Percentiles rank a stretch among this genome's conserved stretches.
These are phyloP conservation scores for Drosophila antonietae DNA, from an alignment of 2,888 invertebrate species.

Conservation along the genomic window DNA sequence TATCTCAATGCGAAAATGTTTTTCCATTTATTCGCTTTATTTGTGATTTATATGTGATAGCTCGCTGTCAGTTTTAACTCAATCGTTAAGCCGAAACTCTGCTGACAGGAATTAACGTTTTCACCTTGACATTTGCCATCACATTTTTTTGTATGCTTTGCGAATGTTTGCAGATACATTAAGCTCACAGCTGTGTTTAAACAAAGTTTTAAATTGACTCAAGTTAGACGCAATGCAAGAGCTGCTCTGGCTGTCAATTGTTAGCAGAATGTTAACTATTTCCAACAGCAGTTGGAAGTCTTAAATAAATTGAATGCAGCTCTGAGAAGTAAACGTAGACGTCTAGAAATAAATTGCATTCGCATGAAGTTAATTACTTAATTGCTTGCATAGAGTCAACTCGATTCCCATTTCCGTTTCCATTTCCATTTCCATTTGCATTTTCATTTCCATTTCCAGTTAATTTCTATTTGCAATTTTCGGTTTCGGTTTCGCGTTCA, in stretches of 20 bases:
- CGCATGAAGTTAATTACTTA: conserved; percentile 1
- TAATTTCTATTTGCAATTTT: conserved; percentile 2
- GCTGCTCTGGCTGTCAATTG: neutral
- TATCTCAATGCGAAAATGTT: neutral
- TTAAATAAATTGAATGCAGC: neutral
- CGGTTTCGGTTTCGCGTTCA: conserved; percentile 1
- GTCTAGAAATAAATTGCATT: neutral
- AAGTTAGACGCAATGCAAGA: neutral
- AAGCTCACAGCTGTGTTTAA: neutral
- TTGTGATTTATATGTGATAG: neutral
- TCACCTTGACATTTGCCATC: neutral
- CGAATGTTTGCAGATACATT: neutral
- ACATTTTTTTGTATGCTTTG: neutral
- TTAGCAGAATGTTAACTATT: neutral
- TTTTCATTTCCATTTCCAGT: neutral
- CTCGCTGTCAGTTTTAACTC: conserved; percentile 1
- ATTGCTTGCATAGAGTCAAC: conserved; percentile 7
- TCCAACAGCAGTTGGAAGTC: neutral
- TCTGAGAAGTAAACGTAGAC: neutral
- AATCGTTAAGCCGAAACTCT: neutral
- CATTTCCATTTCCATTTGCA: neutral
- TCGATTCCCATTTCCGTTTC: neutral
- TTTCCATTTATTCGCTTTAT: neutral
- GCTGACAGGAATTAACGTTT: conserved; percentile 1
- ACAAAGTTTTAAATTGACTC: neutral